These are phyloP conservation scores for Chondrosia reniformis DNA, from an alignment of 37 sponge, comb jelly and placozoan genomes.

Conservation along the genomic window DNA sequence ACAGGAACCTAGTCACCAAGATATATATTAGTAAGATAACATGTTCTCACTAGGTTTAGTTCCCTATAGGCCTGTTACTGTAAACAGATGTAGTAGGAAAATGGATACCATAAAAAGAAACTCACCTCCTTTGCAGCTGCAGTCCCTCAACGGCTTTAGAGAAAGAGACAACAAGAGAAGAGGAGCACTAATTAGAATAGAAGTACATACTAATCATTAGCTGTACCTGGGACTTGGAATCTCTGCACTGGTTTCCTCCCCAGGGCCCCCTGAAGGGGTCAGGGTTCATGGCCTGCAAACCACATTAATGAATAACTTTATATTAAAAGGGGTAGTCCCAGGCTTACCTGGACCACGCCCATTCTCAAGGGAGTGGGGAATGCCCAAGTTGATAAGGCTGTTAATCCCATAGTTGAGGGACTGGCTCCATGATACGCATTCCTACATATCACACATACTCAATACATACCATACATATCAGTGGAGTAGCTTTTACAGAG, in stretches of 20 bases:
- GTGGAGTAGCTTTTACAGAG: no score
- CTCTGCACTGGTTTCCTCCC: conserved; percentile 92
- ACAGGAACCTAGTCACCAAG: conserved; percentile 49
- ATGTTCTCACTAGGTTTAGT: no score
- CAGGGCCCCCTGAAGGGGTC: conserved; percentile 90
- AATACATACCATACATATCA: not conserved
- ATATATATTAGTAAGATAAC: not conserved
- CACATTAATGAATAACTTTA: not conserved
- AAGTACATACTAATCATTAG: not conserved
- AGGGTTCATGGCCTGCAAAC: conserved; percentile 69
- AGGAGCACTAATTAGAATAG: not conserved
- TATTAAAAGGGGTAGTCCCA: not conserved
- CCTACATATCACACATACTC: conserved; percentile 24
- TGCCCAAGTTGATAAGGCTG: conserved; percentile 65
- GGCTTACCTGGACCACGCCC: conserved; percentile 55
- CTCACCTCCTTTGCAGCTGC: conserved; percentile 28
- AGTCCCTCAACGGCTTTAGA: conserved; percentile 11
- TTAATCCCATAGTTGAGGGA: conserved; percentile 66
- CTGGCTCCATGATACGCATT: conserved; percentile 90
- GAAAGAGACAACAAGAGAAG: not conserved
- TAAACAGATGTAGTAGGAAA: no score
- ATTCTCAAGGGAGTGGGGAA: conserved; percentile 41
- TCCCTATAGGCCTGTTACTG: no score
- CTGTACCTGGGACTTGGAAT: conserved; percentile 49
- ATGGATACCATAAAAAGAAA: no score